These are phyloP conservation scores for Bos javanicus DNA, from an alignment of 2,113 vertebrate species.

Conservation along the genomic window DNA sequence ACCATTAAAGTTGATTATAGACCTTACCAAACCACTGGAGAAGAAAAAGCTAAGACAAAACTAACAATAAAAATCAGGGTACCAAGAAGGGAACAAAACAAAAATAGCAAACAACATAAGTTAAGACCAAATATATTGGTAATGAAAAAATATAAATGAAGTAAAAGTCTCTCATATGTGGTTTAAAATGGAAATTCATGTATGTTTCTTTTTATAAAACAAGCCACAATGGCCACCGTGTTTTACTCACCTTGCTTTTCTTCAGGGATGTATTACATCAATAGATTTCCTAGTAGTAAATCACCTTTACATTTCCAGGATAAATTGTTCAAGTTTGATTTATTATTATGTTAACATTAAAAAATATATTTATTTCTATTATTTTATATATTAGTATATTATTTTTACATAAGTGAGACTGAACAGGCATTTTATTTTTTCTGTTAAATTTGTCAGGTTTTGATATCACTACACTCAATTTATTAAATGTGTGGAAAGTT, in stretches of 20 bases:
- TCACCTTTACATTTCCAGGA: background rate
- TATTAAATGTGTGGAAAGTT: conserved; percentile 11
- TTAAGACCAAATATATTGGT: background rate
- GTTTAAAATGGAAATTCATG: conserved; percentile 17
- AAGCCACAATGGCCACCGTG: background rate
- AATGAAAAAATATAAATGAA: background rate
- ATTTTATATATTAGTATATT: background rate
- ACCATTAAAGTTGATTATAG: background rate
- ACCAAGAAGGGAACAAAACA: background rate
- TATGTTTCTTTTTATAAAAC: conserved; percentile 16
- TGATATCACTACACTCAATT: background rate
- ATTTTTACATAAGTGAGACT: background rate
- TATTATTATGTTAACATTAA: background rate
- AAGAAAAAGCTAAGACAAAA: background rate
- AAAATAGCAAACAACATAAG: background rate
- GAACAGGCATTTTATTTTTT: background rate
- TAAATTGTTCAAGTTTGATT: background rate
- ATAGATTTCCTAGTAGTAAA: background rate
- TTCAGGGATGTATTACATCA: background rate
- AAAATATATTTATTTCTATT: background rate
- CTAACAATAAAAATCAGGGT: background rate
- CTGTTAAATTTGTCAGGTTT: conserved; percentile 22
- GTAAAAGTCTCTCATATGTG: background rate
- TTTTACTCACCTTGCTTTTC: background rate
- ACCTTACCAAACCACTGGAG: background rate